These are phyloP conservation scores for Mirza zaza DNA, from an alignment of 2,113 vertebrate species.

Conservation along the genomic window DNA sequence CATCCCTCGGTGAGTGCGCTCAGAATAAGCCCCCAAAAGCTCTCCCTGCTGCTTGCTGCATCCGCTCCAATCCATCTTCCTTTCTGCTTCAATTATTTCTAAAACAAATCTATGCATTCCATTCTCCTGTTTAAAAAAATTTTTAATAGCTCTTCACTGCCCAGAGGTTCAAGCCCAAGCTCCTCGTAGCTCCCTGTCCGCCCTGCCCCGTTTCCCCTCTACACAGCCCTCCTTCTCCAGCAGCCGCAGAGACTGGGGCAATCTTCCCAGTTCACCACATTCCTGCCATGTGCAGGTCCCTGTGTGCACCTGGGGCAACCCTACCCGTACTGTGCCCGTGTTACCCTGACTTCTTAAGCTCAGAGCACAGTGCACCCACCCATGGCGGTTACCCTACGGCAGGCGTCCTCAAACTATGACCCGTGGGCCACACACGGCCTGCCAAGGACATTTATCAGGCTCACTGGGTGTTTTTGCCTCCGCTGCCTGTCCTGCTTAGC, in stretches of 20 bases:
- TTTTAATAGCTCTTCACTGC: not conserved
- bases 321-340: not conserved
- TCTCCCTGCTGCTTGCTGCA: not conserved
- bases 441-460: no score
- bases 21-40: not conserved
- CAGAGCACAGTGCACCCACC: not conserved
- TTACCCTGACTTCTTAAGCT: not conserved
- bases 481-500: no score
- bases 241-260: not conserved
- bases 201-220: not conserved
- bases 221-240: not conserved
- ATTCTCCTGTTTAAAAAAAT: not conserved
- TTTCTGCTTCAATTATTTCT: not conserved
- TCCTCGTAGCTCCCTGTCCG: not conserved
- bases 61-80: not conserved
- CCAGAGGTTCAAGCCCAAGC: not conserved
- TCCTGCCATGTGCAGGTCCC: not conserved
- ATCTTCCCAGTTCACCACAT: not conserved
- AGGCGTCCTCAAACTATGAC: no score
- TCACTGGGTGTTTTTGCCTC: no score
- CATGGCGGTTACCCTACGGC: rapidly evolving
- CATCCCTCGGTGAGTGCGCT: not conserved
- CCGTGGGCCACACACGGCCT: no score
- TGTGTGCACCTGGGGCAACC: not conserved
- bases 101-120: not conserved